Evolutionary conservation across 2,888 invertebrate genomes (phyloP), one percentile per base, ranked within the genome.

Genomic region (Torymus tubicola): DNA sequence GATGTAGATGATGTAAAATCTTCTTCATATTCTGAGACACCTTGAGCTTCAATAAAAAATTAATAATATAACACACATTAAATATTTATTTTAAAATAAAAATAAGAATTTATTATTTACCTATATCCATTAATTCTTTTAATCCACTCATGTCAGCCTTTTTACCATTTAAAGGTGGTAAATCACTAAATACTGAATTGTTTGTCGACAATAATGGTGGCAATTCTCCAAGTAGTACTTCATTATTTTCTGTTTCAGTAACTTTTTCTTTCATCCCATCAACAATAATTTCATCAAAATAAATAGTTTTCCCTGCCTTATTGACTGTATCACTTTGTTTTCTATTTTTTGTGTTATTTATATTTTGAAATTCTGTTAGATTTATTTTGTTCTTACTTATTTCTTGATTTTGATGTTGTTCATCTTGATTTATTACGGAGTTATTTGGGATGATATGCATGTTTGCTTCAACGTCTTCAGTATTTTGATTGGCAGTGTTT

Each of bases 111-210:
- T 13, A 53, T 31, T 14, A 80, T 86, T 85, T 82, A 90, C 90
- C 89, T 73, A 88, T 87, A 78, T 89, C 87, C 87, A 91, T 88
- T 42, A 90, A 84, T 84, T 89, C 88, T 78, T 90, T 90, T 24
- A 91, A 82, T 81, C 90, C 90, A 82, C 88, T 89, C 71, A 90
- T 88, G 81, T 89, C 89, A 60, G 90, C 84, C 78, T 89, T 90
- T 84, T 89, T 89, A 57, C 89, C 89, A 84, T 89, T 90, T 52
- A 91, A 81, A 13, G 90, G 89, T n/a, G 90, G 89, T 63, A 91
- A 84, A 85, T 91, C 89, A 53, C 86, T 83, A 81, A 90, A 89
- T 85, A 89, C 87, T 77, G 90, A 89, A 85, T 87, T 88, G 75
- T 85, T 84, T 77, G 88, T 88, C 67, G 88, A 84, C 79, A 86